Base-by-base conservation (phyloP, 1,140 invertebrate species). In the Tetramorium simillimum region DNA sequence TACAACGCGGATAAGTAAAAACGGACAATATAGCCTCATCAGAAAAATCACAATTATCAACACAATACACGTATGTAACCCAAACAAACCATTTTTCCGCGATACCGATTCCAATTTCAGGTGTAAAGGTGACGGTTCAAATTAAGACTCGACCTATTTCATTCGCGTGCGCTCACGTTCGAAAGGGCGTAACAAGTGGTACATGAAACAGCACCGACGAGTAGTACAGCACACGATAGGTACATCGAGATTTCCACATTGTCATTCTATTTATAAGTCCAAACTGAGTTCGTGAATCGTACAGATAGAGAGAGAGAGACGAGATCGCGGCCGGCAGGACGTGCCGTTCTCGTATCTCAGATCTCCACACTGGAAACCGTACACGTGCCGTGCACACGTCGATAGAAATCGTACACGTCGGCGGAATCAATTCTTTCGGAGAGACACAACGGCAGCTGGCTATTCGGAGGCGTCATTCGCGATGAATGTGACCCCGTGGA, bases 81-180 rank as follows among this genome's bases (percentile, higher is more conserved):
- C 18, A 10, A 37, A 6, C 2, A 18, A 78, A 37, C 9, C 5
- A 53, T 49, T 80, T 80, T 67, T 56, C 4, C 21, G 58, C 24
- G 10, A 51, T 51, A 51, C 14, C 49, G 43, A 51, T 51, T 21
- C 6, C 37, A 69, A 56, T 81, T 43, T 37, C 21, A 24, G 7
- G 33, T 60, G 43, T 56, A 62, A 62, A 46, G 33, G 24, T 63
- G 24, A 69, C 63, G 1, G 6, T 53, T 16, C 53, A 69, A 81
- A 67, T 81, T 81, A 81, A 81, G 37, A 69, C 63, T 69, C 58
- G 63, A 81, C 63, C 78, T 69, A 81, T 81, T 81, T 81, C 9
- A 43, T 58, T 56, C 33, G 37, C 49, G 21, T 24, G 62, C 33
- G 33, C 0, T 24, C 4, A 14, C 18, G 24, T 46, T 40, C 37